A percentile compares a stretch with the other conserved stretches of the same genome.
These are phyloP conservation scores for Pheosia gnoma DNA, from an alignment of 2,888 invertebrate species.

Conservation along the genomic window DNA sequence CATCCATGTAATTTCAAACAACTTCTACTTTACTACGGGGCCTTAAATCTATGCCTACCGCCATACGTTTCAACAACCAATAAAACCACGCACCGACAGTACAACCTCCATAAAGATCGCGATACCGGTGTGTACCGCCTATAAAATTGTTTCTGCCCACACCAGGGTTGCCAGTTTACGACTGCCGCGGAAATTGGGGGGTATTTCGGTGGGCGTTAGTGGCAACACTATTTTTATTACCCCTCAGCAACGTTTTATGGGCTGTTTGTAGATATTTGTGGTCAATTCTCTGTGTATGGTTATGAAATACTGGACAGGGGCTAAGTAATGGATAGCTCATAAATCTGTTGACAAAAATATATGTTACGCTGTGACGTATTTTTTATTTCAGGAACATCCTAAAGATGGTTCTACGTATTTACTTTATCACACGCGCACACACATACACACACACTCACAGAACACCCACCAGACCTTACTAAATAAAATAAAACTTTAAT, in stretches of 20 bases:
- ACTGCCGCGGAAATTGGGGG: constrained; percentile 42
- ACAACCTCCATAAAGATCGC: constrained; percentile 32
- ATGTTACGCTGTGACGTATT: too few relatives aligned
- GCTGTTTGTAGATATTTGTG: constrained; percentile 39
- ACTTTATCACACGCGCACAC: too few relatives aligned
- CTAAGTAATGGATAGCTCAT: constrained; percentile 7
- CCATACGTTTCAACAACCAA: constrained; percentile 27
- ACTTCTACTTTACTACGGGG: background rate
- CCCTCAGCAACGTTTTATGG: constrained; percentile 28
- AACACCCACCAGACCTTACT: too few relatives aligned
- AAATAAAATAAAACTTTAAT: too few relatives aligned
- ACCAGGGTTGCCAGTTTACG: constrained; percentile 42
- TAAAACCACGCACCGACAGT: constrained; percentile 25
- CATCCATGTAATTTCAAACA: background rate
- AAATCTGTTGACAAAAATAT: constrained; percentile 5
- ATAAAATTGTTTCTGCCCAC: constrained; percentile 44
- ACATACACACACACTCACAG: too few relatives aligned
- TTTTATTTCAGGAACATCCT: too few relatives aligned
- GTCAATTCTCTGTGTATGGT: constrained; percentile 18
- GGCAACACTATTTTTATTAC: constrained; percentile 44
- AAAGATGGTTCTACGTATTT: too few relatives aligned
- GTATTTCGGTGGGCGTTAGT: constrained; percentile 37
- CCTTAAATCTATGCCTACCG: background rate
- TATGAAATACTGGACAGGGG: constrained; percentile 17
- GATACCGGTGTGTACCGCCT: constrained; percentile 34